Evolutionary conservation across 2,888 invertebrate genomes (phyloP).

Genomic region (Hoplodrina ambigua): DNA sequence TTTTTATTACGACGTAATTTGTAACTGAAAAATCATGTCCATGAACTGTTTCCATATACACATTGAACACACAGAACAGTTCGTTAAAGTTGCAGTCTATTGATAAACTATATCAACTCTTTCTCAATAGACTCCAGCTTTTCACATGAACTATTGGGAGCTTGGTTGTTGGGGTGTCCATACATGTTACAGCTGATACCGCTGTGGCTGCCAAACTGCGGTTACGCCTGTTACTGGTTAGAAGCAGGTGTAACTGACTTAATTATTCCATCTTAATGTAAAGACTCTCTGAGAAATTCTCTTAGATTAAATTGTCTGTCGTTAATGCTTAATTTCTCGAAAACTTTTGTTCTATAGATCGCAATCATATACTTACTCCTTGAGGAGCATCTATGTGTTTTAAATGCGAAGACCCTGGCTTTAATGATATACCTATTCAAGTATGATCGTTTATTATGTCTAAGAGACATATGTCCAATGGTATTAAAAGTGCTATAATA

Average conservation of each 20-base stretch:
- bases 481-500: too few species aligned
- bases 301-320: slow-evolving; percentile 8
- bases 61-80: not conserved
- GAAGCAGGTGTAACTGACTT: slow-evolving; percentile 41
- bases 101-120: too few species aligned
- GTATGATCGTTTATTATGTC: not conserved
- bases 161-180: not conserved
- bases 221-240: slow-evolving; percentile 29
- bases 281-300: slow-evolving; percentile 14
- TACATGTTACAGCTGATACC: slow-evolving; percentile 9
- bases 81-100: too few species aligned
- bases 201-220: slow-evolving; percentile 30
- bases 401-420: not conserved
- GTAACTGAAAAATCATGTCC: slow-evolving; percentile 10
- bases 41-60: slow-evolving; percentile 3
- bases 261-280: slow-evolving; percentile 20
- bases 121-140: slow-evolving; percentile 1
- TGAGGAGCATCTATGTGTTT: not conserved
- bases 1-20: slow-evolving; percentile 10
- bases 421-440: too few species aligned
- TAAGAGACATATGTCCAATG: not conserved
- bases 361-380: too few species aligned
- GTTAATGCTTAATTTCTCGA: slow-evolving; percentile 1
- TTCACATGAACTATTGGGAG: not conserved
- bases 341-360: not conserved